phyloP scores from a whole-genome alignment of 2,797 vertebrate species.

The Peromyscus melanophrys region DNA sequence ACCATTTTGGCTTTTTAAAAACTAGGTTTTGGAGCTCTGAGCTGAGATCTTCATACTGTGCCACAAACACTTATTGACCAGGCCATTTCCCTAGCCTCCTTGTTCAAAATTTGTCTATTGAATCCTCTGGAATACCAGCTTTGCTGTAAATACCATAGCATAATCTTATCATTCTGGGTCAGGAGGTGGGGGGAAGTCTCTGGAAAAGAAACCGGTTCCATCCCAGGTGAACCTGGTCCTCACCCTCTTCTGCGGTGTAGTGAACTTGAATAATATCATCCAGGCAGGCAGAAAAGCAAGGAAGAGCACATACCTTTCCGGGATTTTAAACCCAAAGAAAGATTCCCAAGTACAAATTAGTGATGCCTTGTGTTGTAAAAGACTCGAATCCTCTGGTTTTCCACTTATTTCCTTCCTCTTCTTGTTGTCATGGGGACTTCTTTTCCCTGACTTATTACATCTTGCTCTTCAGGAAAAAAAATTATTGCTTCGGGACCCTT shows the following conservation, averaged over 20 bases:
- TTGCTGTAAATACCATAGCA: neutral
- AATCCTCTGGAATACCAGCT: neutral
- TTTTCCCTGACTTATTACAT: constrained; percentile 87
- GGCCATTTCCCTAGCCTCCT: neutral
- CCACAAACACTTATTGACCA: neutral
- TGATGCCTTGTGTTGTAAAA: constrained; percentile 71
- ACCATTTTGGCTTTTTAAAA: too few relatives aligned
- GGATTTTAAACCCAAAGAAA: constrained; percentile 74
- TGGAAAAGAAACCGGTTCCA: neutral
- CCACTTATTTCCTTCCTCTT: constrained; percentile 80
- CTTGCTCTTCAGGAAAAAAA: constrained; percentile 87
- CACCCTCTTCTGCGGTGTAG: neutral
- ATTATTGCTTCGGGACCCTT: constrained; percentile 88
- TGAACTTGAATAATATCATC: neutral
- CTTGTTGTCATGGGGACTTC: constrained; percentile 88
- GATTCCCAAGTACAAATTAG: constrained; percentile 81
- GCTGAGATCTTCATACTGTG: neutral
- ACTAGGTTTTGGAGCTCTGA: neutral
- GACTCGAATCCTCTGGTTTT: constrained; percentile 76
- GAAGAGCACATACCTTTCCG: constrained; percentile 57
- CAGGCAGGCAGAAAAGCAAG: constrained; percentile 12
- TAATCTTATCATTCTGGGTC: neutral
- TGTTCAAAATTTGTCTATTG: neutral
- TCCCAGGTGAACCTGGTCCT: neutral
- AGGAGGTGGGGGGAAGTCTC: neutral